A percentile compares a stretch with the other conserved stretches of the same genome.
Evolutionary conservation across 2,888 invertebrate genomes (phyloP).

Genomic region (Xanthorhoe designata): DNA sequence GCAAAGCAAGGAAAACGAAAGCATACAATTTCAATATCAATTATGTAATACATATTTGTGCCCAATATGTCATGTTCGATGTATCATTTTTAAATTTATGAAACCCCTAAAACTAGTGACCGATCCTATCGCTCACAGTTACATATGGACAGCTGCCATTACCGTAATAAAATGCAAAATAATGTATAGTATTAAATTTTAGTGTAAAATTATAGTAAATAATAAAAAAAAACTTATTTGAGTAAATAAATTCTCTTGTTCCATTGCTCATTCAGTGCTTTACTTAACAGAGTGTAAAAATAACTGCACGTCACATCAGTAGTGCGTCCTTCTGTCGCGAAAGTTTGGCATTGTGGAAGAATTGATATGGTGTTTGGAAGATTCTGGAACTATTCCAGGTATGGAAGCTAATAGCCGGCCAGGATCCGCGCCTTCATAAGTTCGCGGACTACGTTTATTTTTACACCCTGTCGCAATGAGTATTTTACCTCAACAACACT

Average conservation of each 20-base stretch:
- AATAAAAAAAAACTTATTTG: constrained; percentile 78
- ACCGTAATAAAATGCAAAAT: constrained; percentile 83
- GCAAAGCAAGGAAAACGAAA: constrained; percentile 72
- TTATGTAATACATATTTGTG: constrained; percentile 68
- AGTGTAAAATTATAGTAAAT: constrained; percentile 79
- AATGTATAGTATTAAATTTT: constrained; percentile 76
- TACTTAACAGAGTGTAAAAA: constrained; percentile 80
- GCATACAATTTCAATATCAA: constrained; percentile 63
- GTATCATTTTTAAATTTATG: constrained; percentile 79
- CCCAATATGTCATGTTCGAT: constrained; percentile 86
- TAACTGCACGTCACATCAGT: constrained; percentile 54
- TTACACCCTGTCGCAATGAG: constrained; percentile 80
- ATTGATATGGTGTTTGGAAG: constrained; percentile 42
- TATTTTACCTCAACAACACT: constrained; percentile 83
- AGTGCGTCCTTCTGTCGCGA: constrained; percentile 50
- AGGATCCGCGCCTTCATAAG: constrained; percentile 40
- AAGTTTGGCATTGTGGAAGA: constrained; percentile 45
- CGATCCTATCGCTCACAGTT: constrained; percentile 72
- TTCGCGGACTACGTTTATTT: constrained; percentile 61
- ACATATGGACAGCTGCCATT: constrained; percentile 82
- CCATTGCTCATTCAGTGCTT: constrained; percentile 83
- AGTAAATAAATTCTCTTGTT: constrained; percentile 86
- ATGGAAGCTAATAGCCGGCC: constrained; percentile 33
- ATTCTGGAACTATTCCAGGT: constrained; percentile 53
- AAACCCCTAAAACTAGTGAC: constrained; percentile 76